Conservation (phyloP, 2,888 invertebrate species). For the Cephus rjabovi region DNA sequence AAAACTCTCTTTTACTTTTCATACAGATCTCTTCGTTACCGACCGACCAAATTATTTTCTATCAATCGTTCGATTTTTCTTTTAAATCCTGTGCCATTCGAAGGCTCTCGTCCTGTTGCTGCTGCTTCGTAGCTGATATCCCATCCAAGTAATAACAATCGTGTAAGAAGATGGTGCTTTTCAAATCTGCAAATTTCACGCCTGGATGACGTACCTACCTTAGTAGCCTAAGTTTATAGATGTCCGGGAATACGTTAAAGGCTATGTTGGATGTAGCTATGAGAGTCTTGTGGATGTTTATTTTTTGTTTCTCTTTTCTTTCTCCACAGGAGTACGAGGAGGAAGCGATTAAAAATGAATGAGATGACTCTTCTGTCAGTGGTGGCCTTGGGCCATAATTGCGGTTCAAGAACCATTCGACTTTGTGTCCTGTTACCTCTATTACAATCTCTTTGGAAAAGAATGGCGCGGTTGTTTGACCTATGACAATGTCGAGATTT, state of each 20-base stretch:
- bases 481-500: constrained; percentile 2
- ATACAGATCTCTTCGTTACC: neutral
- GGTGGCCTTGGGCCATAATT: constrained; percentile 4
- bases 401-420: constrained; percentile 3
- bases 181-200: neutral
- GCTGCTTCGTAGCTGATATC: neutral
- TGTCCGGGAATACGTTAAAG: neutral
- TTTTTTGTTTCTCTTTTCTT: neutral
- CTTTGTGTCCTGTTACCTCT: neutral
- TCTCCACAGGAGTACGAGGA: neutral
- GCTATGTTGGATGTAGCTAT: neutral
- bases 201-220: neutral
- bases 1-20: neutral
- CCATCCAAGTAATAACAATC: neutral
- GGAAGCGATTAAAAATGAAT: constrained; percentile 7
- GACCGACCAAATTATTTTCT: neutral
- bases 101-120: neutral
- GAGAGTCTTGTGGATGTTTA: neutral
- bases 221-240: neutral
- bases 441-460: neutral
- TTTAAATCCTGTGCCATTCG: neutral
- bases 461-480: constrained; percentile 1
- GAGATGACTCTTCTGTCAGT: constrained; percentile 1
- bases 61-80: neutral
- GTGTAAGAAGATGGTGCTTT: neutral